Evolutionary conservation across 2,113 vertebrate genomes (phyloP), one percentile per base, ranked within the genome.

Genomic region (Scophthalmus maximus): DNA sequence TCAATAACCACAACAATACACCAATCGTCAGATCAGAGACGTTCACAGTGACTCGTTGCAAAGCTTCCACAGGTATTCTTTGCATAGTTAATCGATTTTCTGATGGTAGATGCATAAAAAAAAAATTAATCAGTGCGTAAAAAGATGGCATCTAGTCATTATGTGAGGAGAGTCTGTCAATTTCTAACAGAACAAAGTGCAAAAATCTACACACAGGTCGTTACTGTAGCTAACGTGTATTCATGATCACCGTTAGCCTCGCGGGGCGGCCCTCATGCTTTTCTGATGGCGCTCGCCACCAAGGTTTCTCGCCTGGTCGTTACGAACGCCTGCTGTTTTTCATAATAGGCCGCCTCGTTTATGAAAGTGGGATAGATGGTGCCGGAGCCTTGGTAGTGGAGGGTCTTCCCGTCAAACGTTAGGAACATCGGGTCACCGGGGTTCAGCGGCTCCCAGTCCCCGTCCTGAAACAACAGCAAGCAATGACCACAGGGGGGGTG

Each of bases 341-440:
- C 97, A 59, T 99, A 99, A 87, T 99, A 99, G 0, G 98, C 97
- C 0, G 97, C 98, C 89, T 99, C 98, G 0, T 99, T 99, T 79
- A 99, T 95, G 86, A 99, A 99, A 14, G 95, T 95, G 2, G 97
- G 96, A 50, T 96, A 97, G 53, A 97, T 93, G 0, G 92, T 94
- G 53, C 84, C 82, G 23, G 94, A 84, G 73, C 95, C 98, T 8
- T 94, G 92, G 80, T 96, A 93, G 6, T 70, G 70, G 79, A 97
- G 92, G 20, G 93, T 94, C 83, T 94, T 90, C 68, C 98, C 97
- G 49, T 95, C 95, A 60, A 97, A 92, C 12, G 95, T 96, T 84
- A 96, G 90, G 95, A 99, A 99, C 47, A 97, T 91, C 4, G 98
- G 96, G 86, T 98, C 96, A 9, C 95, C 96, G 0, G 95, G 95